Base-by-base conservation (phyloP, 2,888 invertebrate species). In the Apamea crenata region DNA sequence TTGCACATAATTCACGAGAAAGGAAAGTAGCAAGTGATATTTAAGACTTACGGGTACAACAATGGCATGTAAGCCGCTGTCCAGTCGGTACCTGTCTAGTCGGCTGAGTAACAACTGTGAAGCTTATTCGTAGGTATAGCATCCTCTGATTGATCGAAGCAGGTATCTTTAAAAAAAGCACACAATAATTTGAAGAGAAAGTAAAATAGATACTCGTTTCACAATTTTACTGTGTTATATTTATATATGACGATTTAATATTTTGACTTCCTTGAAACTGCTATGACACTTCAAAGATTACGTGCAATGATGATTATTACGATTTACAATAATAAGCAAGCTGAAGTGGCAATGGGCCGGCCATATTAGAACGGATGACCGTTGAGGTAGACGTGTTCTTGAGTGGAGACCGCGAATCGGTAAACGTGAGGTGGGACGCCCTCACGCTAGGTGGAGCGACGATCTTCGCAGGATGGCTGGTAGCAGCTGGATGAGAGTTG, bases 1-100 rank as follows among this genome's bases (percentile, higher is more conserved):
- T 79, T 82, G 80, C 76, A 86, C 89, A 88, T 87, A 88, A 85
- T 80, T 83, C 81, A 81, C 73, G 78, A 78, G 87, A 88, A 89
- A 87, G 88, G 80, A 86, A 83, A 83, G 80, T 80, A 83, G 79
- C 84, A 68, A 78, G 78, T 85, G 88, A 84, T 83, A 89, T 88
- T 88, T 88, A 88, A 83, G 82, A 79, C 72, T 79, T 83, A 79
- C 81, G 72, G 75, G 78, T 78, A 77, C 78, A 83, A 89, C 90
- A 88, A 90, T 88, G 83, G 85, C 77, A 77, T 89, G 90, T 88
- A 72, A 77, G 81, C 71, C 63, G 78, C 74, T 80, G 89, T 83
- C 78, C 71, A 77, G 80, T 72, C 1, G 75, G 47, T 70, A 74
- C 71, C 69, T 83, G 79, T 80, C 87, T 68, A 29, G n/a, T n/a